phyloP scores from a whole-genome alignment of 1,140 invertebrate genomes.

The Trachymyrmex cornetzi region DNA sequence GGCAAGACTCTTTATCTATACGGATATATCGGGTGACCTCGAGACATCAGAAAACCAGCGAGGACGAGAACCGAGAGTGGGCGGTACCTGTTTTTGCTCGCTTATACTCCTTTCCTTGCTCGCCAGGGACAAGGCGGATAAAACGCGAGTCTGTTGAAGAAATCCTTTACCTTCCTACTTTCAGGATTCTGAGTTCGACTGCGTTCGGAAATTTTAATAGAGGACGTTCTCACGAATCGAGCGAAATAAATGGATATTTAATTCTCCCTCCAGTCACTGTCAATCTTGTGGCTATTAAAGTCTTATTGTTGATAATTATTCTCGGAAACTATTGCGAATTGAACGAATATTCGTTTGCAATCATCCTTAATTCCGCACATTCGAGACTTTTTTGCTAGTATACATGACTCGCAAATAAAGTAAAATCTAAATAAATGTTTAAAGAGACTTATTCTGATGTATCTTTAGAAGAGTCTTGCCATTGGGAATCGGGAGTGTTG shows the following conservation, averaged over 20 bases:
- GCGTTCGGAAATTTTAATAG: neutral
- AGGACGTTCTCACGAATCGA: neutral
- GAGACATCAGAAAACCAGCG: conserved; percentile 77
- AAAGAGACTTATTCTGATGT: neutral
- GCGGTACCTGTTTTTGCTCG: conserved; percentile 75
- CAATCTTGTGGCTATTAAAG: neutral
- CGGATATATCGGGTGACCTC: conserved; percentile 80
- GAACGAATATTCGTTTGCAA: neutral
- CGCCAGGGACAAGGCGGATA: conserved; percentile 43
- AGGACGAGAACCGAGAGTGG: conserved; percentile 76
- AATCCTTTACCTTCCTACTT: neutral
- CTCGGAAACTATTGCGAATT: neutral
- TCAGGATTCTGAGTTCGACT: neutral
- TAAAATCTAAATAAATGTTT: neutral
- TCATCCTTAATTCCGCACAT: neutral
- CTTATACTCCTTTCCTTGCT: conserved; percentile 61
- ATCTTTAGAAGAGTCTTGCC: neutral
- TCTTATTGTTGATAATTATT: neutral
- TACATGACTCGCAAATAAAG: neutral
- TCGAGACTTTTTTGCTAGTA: neutral
- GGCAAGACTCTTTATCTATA: conserved; percentile 53
- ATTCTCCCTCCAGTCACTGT: neutral
- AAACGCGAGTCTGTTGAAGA: neutral
- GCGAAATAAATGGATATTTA: neutral
- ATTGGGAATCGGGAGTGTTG: conserved; percentile 22